Percentiles rank a stretch among this genome's conserved stretches.
Evolutionary conservation across 1,140 invertebrate species (phyloP).

Genomic region (Sycophila sp.): DNA sequence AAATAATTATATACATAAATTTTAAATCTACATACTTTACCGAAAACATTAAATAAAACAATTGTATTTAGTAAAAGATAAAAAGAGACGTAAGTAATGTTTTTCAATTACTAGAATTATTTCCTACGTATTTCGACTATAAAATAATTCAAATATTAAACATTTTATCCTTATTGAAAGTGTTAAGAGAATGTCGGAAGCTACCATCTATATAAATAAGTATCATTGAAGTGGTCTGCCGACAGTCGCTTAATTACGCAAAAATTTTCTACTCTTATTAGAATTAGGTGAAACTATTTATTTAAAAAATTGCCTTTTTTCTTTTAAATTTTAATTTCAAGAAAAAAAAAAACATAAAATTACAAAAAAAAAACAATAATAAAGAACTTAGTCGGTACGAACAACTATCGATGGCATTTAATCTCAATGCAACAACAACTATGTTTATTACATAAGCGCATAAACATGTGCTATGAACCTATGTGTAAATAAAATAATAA

Average conservation of each 20-base stretch:
- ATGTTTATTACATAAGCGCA: not conserved
- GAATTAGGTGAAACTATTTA: not conserved
- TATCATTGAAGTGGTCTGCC: too few species aligned
- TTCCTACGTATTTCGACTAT: not conserved
- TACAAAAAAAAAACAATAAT: too few species aligned
- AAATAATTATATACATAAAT: too few species aligned
- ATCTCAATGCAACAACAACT: not conserved
- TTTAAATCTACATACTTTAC: too few species aligned
- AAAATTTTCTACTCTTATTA: conserved; percentile 18
- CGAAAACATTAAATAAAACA: too few species aligned
- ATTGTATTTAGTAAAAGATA: too few species aligned
- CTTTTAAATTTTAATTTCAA: conserved; percentile 3
- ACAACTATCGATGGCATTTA: too few species aligned
- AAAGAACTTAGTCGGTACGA: too few species aligned
- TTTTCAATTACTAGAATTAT: not conserved
- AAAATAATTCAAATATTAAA: not conserved
- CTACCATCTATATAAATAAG: too few species aligned
- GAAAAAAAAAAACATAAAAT: not conserved
- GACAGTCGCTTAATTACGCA: too few species aligned
- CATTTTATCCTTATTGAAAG: not conserved
- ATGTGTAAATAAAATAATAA: conserved; percentile 26
- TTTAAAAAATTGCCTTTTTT: not conserved
- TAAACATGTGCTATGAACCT: conserved; percentile 1
- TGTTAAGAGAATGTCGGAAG: too few species aligned
- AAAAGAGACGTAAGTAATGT: too few species aligned